Percentiles rank a stretch among this genome's conserved stretches.
Evolutionary conservation across 2,797 vertebrate genomes (phyloP).

Genomic region (Hafferia zeledoni): DNA sequence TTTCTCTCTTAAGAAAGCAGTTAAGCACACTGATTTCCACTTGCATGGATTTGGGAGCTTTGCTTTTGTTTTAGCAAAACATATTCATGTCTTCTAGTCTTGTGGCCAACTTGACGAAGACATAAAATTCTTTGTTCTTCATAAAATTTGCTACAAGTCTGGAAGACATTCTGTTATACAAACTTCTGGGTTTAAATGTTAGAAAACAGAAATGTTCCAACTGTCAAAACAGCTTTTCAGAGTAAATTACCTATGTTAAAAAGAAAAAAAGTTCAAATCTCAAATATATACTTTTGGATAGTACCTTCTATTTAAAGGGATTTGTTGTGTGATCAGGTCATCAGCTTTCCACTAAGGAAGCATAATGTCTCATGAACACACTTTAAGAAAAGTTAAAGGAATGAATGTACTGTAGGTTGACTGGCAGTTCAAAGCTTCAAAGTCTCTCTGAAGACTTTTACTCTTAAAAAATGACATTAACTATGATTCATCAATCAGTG

Average conservation of each 20-base stretch:
- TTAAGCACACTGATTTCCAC: background rate
- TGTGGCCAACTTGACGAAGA: background rate
- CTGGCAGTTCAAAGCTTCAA: conserved; percentile 51
- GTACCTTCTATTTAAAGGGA: background rate
- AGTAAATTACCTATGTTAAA: background rate
- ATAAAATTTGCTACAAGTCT: background rate
- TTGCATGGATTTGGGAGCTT: background rate
- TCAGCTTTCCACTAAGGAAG: background rate
- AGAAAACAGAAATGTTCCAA: conserved; percentile 1
- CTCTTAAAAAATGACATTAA: conserved; percentile 31
- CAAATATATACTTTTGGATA: background rate
- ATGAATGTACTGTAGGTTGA: conserved; percentile 26
- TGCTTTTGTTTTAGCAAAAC: background rate
- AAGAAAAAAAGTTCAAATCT: background rate
- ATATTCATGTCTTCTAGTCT: background rate
- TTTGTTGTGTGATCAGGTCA: background rate
- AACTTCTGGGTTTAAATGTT: background rate
- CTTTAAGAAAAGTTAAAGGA: background rate
- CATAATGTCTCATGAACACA: background rate
- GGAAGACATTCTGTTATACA: background rate
- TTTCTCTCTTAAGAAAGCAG: background rate
- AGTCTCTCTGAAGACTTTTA: conserved; percentile 37
- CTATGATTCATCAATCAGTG: conserved; percentile 66
- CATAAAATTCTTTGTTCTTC: background rate
- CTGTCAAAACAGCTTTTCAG: background rate